Evolutionary conservation across 2,113 vertebrate genomes (phyloP).

Genomic region (Leptodactylus fuscus): DNA sequence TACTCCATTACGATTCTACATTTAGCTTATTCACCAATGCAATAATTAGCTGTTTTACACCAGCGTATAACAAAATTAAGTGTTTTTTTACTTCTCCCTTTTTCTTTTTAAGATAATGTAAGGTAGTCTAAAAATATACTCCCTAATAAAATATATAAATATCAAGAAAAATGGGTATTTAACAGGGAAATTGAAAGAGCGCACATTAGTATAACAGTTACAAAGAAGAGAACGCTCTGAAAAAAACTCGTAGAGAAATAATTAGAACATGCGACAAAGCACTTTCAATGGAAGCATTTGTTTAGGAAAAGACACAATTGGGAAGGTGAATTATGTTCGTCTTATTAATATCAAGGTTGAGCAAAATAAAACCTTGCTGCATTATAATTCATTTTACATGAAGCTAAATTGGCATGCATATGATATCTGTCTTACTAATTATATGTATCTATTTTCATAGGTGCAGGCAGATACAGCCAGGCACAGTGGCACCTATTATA

Average conservation of each 20-base stretch:
- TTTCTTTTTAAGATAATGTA: constrained; percentile 10
- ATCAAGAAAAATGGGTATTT: constrained; percentile 25
- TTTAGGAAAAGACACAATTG: not conserved
- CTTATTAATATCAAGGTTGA: constrained; percentile 59
- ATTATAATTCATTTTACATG: constrained; percentile 68
- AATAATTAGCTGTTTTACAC: not conserved
- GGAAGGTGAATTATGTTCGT: not conserved
- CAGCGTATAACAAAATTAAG: not conserved
- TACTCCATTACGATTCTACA: not conserved
- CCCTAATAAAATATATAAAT: constrained; percentile 26
- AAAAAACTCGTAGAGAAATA: not conserved
- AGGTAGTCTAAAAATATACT: constrained; percentile 3
- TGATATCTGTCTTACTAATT: constrained; percentile 80
- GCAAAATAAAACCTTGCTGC: constrained; percentile 64
- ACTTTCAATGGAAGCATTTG: constrained; percentile 20
- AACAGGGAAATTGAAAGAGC: constrained; percentile 8
- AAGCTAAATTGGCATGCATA: constrained; percentile 72
- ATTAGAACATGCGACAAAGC: constrained; percentile 12
- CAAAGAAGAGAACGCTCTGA: not conserved
- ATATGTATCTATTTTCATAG: constrained; percentile 80
- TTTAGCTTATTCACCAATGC: not conserved
- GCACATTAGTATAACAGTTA: constrained; percentile 4
- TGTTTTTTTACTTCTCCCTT: not conserved
- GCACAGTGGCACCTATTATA: constrained; percentile 72
- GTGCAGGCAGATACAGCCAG: constrained; percentile 73